Conservation (phyloP, 2,888 invertebrate genomes). For the Caenorhabditis drosophilae region DNA sequence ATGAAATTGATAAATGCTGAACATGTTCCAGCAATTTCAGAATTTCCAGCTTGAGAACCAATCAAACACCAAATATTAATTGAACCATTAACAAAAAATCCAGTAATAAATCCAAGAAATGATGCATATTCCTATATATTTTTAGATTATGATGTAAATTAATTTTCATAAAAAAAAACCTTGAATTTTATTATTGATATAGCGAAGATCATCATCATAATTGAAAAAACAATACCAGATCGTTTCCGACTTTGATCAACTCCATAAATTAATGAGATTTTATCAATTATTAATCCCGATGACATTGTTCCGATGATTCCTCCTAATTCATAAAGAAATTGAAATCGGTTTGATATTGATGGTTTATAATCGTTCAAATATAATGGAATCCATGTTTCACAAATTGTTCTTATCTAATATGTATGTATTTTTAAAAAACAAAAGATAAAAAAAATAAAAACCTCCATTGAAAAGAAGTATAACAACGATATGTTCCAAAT, state of each 20-base stretch:
- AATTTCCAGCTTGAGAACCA: conserved; percentile 25
- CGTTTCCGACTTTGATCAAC: conserved; percentile 21
- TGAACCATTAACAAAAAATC: conserved; percentile 43
- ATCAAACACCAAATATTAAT: conserved; percentile 49
- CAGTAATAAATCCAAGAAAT: conserved; percentile 30
- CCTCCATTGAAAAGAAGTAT: conserved; percentile 40
- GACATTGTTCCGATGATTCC: conserved; percentile 41
- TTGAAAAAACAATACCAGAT: conserved; percentile 17
- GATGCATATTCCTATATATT: conserved; percentile 3
- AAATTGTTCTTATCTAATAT: conserved; percentile 46
- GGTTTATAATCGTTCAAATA: conserved; percentile 20
- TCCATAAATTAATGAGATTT: conserved; percentile 8
- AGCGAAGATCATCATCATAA: conserved; percentile 18
- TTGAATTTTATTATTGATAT: conserved; percentile 10
- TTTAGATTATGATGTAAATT: not conserved
- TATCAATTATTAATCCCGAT: conserved; percentile 37
- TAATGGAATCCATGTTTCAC: conserved; percentile 52
- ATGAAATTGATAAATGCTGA: conserved; percentile 49
- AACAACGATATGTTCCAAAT: conserved; percentile 30
- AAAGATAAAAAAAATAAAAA: too few species aligned
- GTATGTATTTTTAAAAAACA: too few species aligned
- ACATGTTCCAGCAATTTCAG: conserved; percentile 30
- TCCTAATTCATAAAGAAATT: conserved; percentile 42
- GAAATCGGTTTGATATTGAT: conserved; percentile 32
- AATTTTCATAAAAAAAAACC: too few species aligned